Percentiles rank a stretch among this genome's conserved stretches.
These are phyloP conservation scores for Netelia melanura DNA, from an alignment of 2,888 invertebrate species.

Conservation along the genomic window DNA sequence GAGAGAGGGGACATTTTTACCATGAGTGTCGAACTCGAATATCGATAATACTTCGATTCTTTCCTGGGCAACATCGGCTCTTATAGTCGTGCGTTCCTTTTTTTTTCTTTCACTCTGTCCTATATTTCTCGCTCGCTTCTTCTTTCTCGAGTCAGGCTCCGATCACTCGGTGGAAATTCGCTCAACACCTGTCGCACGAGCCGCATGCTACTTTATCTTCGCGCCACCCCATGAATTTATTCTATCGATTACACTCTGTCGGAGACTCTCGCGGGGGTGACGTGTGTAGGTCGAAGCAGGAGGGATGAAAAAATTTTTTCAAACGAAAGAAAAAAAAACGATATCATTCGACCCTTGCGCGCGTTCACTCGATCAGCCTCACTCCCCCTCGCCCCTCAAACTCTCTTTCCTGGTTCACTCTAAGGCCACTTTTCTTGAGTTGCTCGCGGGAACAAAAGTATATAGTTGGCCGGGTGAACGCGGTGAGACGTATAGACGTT, in stretches of 20 bases:
- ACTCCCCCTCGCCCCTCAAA: too few relatives aligned
- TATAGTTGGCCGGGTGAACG: background rate
- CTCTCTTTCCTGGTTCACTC: constrained; percentile 12
- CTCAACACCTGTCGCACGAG: constrained; percentile 56
- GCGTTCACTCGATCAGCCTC: constrained; percentile 55
- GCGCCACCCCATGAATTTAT: constrained; percentile 58
- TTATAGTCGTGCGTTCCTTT: background rate
- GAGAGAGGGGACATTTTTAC: background rate
- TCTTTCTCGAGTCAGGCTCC: constrained; percentile 2
- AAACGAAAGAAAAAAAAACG: constrained; percentile 46
- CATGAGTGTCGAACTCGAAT: constrained; percentile 2
- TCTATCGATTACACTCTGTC: constrained; percentile 52
- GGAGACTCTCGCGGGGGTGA: constrained; percentile 15
- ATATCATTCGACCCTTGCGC: constrained; percentile 48
- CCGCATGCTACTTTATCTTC: constrained; percentile 51
- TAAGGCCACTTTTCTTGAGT: constrained; percentile 44
- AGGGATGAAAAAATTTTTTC: constrained; percentile 52
- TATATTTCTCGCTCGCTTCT: background rate
- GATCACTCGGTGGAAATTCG: constrained; percentile 50
- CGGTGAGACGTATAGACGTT: constrained; percentile 44
- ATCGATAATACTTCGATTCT: constrained; percentile 36
- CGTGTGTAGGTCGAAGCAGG: background rate
- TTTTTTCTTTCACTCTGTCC: background rate
- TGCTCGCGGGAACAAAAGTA: constrained; percentile 43
- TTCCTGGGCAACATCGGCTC: constrained; percentile 1